These are phyloP conservation scores for Furcifer pardalis DNA, from an alignment of 2,797 vertebrate species.

Conservation along the genomic window DNA sequence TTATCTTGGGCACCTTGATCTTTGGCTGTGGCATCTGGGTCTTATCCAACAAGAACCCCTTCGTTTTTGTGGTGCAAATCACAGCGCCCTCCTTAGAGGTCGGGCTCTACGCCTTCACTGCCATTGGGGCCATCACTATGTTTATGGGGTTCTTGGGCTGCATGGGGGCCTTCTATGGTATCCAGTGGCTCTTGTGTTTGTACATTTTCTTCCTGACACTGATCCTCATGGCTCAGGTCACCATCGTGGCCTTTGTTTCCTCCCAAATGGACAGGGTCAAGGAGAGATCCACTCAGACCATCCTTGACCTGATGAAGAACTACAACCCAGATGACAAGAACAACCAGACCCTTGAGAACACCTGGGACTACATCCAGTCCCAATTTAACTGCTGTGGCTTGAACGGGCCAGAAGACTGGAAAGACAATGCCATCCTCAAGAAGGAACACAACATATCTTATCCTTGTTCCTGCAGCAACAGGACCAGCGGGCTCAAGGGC, in stretches of 20 bases:
- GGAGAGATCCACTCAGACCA: neutral
- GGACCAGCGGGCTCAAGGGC: conserved; percentile 5
- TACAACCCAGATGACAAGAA: neutral
- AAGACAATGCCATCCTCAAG: conserved; percentile 71
- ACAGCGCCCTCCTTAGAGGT: conserved; percentile 79
- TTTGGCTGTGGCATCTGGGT: neutral
- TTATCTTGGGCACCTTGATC: neutral
- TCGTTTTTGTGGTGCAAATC: conserved; percentile 47
- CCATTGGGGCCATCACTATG: conserved; percentile 87
- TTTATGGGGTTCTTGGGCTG: conserved; percentile 92
- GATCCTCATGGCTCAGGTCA: conserved; percentile 85
- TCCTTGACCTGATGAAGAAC: neutral
- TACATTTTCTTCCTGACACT: conserved; percentile 89
- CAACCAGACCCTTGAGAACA: neutral
- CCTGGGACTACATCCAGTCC: neutral
- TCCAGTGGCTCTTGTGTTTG: conserved; percentile 89
- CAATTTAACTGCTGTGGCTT: conserved; percentile 91
- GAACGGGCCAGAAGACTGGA: conserved; percentile 81
- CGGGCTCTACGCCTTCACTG: conserved; percentile 84
- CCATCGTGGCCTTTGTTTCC: conserved; percentile 83
- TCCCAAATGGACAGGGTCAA: conserved; percentile 74
- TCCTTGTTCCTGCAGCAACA: conserved; percentile 89
- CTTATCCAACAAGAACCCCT: neutral
- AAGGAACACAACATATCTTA: conserved; percentile 72
- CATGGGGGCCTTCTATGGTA: conserved; percentile 87